Conservation (phyloP, 1,140 invertebrate genomes). For the Drosophila eugracilis region DNA sequence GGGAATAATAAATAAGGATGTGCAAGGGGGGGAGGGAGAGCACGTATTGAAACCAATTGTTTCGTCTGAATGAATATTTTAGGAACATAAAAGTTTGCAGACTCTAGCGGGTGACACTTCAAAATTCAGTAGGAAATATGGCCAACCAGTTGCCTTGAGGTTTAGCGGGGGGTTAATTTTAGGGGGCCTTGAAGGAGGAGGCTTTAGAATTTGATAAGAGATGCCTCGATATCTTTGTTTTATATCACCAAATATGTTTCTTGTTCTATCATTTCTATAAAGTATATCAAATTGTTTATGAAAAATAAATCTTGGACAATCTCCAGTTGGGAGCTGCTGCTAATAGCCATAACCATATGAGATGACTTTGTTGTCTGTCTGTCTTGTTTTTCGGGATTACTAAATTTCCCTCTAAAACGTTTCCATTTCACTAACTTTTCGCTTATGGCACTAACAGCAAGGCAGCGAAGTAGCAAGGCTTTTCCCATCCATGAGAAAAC, state of each 20-base stretch:
- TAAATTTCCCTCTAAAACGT: neutral
- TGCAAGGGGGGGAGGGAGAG: neutral
- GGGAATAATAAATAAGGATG: slow-evolving; percentile 2
- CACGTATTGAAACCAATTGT: slow-evolving; percentile 1
- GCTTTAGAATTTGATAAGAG: too few relatives aligned
- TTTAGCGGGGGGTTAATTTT: too few relatives aligned
- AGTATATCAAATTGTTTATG: too few relatives aligned
- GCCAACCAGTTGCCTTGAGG: neutral
- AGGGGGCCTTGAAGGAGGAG: too few relatives aligned
- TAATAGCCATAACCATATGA: neutral
- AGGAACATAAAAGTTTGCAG: neutral
- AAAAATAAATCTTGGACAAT: too few relatives aligned
- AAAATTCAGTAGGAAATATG: neutral
- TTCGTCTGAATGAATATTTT: neutral
- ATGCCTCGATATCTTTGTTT: too few relatives aligned
- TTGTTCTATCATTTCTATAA: too few relatives aligned
- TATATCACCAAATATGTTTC: too few relatives aligned
- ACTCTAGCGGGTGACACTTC: neutral
- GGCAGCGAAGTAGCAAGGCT: too few relatives aligned
- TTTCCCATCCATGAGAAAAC: neutral
- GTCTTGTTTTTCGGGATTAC: neutral
- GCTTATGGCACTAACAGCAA: slow-evolving; percentile 5
- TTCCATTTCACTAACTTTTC: neutral
- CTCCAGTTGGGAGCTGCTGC: neutral
- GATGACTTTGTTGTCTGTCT: neutral